phyloP scores from a whole-genome alignment of 1,140 invertebrate genomes.

The Asobara japonica region DNA sequence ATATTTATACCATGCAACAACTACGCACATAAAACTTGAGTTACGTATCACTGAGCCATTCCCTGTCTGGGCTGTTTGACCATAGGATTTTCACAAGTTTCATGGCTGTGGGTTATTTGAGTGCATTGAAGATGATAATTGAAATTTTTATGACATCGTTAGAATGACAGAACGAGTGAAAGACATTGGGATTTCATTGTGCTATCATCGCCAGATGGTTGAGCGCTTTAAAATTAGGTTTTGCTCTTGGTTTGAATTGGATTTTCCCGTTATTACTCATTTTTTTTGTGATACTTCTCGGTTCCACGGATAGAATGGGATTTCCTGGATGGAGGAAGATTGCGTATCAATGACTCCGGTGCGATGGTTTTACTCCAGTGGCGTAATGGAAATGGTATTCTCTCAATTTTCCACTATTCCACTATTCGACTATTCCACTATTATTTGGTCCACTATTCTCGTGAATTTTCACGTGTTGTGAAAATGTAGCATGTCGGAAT shows the following conservation, averaged over 20 bases:
- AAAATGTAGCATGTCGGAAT: no score
- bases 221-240: not conserved
- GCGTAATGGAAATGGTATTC: no score
- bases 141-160: conserved; percentile 1
- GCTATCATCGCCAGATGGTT: not conserved
- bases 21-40: no score
- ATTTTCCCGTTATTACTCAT: not conserved
- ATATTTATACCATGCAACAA: no score
- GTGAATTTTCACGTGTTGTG: no score
- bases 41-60: no score
- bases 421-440: no score
- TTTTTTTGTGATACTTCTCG: not conserved
- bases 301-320: not conserved
- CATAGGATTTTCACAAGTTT: no score
- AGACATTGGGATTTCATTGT: not conserved
- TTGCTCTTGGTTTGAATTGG: not conserved
- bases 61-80: no score
- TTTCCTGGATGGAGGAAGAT: not conserved
- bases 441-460: no score
- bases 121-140: not conserved
- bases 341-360: not conserved
- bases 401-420: no score
- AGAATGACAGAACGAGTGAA: not conserved
- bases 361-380: not conserved
- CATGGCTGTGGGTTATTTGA: not conserved